These are phyloP conservation scores for Oenanthe melanoleuca DNA, from an alignment of 2,113 vertebrate genomes.

Conservation along the genomic window DNA sequence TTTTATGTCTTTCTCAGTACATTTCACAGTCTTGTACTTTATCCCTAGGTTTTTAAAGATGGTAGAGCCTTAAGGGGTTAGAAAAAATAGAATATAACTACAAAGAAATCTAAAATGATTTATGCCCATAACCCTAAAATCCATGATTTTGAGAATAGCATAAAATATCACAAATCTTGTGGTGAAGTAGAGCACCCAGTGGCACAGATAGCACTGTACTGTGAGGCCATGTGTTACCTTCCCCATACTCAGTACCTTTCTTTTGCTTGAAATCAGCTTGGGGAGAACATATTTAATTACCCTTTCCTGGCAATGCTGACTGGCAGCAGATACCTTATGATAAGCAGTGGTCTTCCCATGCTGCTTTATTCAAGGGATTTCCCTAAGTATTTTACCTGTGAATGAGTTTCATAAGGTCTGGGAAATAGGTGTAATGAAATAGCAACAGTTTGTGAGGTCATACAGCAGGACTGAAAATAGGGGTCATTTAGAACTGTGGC, in stretches of 20 bases:
- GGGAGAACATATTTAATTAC: background rate
- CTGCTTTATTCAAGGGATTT: background rate
- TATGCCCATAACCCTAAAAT: background rate
- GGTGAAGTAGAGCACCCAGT: background rate
- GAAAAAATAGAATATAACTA: background rate
- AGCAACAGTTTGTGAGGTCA: background rate
- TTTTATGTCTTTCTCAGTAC: background rate
- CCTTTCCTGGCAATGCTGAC: background rate
- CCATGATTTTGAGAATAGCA: background rate
- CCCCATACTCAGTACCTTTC: background rate
- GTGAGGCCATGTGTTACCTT: accelerated
- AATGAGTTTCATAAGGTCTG: background rate
- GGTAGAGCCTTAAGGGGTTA: background rate
- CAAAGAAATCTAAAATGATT: background rate
- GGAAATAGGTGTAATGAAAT: background rate
- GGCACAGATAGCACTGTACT: background rate
- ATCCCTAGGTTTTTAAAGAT: background rate
- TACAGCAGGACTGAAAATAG: background rate
- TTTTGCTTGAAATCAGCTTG: background rate
- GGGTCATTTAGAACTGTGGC: background rate
- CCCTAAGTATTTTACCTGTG: background rate
- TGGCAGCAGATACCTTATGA: background rate
- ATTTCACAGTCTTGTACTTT: background rate
- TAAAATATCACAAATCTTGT: background rate
- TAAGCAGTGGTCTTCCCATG: background rate